Evolutionary conservation across 2,888 invertebrate genomes (phyloP).

Genomic region (Thera britannica): DNA sequence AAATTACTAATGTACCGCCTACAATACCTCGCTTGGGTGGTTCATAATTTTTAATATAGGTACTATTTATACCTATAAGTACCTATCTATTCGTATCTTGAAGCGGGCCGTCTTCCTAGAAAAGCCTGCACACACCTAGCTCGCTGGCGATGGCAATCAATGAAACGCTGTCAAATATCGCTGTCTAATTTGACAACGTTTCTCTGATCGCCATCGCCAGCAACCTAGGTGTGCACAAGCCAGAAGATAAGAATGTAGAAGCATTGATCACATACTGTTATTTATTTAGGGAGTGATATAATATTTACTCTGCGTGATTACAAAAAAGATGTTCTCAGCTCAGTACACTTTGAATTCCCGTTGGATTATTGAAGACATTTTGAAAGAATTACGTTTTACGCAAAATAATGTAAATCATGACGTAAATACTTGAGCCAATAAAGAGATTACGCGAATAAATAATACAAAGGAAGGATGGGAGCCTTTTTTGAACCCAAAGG

Average conservation of each 20-base stretch:
- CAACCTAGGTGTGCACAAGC: too few relatives aligned
- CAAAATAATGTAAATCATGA: slow-evolving; percentile 22
- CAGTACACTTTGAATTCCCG: not conserved
- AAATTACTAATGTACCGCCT: too few relatives aligned
- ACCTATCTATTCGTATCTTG: not conserved
- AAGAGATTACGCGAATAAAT: slow-evolving; percentile 42
- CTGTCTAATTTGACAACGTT: too few relatives aligned
- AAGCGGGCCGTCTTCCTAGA: too few relatives aligned
- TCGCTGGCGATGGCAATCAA: too few relatives aligned
- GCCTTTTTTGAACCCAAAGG: slow-evolving; percentile 23
- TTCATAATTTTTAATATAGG: too few relatives aligned
- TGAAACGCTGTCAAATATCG: too few relatives aligned
- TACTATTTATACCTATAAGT: too few relatives aligned
- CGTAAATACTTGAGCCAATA: slow-evolving; percentile 36
- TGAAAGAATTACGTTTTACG: not conserved
- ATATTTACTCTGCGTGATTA: not conserved
- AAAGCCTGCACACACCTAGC: too few relatives aligned
- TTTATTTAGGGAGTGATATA: not conserved
- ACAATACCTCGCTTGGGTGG: too few relatives aligned
- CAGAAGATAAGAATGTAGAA: not conserved
- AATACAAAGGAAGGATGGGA: slow-evolving; percentile 36
- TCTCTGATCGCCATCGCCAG: too few relatives aligned
- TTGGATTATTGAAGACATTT: not conserved
- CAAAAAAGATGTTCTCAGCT: too few relatives aligned
- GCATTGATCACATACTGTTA: not conserved